Conservation (phyloP, 2,113 vertebrate genomes). For the Panthera tigris region DNA sequence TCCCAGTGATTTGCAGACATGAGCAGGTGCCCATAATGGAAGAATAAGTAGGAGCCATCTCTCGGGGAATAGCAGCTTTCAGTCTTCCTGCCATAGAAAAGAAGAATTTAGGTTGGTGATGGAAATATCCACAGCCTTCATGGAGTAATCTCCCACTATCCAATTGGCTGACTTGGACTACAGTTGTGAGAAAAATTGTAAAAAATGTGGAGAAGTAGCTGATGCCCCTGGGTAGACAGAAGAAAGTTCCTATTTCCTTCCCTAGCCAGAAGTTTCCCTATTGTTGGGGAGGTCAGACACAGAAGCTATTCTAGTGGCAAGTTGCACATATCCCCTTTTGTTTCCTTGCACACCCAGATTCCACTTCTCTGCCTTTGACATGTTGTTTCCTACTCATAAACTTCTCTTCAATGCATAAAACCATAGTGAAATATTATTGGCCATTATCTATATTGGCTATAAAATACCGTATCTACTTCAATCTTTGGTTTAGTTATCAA, state of each 20-base stretch:
- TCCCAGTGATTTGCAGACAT: constrained; percentile 29
- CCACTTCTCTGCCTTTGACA: not conserved
- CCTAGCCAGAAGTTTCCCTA: not conserved
- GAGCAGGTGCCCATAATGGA: constrained; percentile 3
- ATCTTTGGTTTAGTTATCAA: constrained; percentile 21
- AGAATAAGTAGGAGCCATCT: constrained; percentile 34
- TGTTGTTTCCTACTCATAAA: not conserved
- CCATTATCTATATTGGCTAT: not conserved
- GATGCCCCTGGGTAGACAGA: not conserved
- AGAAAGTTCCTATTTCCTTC: not conserved
- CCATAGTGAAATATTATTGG: not conserved
- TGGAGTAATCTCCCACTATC: not conserved
- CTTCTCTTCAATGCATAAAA: not conserved
- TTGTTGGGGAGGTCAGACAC: not conserved
- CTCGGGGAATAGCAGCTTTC: not conserved
- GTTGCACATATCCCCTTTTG: not conserved
- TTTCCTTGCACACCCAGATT: not conserved
- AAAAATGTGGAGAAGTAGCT: not conserved
- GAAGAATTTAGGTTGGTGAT: not conserved
- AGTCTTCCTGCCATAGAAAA: constrained; percentile 9
- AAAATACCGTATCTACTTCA: not conserved
- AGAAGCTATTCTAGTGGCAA: not conserved
- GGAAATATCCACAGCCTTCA: not conserved
- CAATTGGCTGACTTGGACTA: not conserved
- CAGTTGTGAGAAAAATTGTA: not conserved